Evolutionary conservation across 2,113 vertebrate species (phyloP), one percentile per base, ranked within the genome.

Genomic region (Muntiacus muntjak): DNA sequence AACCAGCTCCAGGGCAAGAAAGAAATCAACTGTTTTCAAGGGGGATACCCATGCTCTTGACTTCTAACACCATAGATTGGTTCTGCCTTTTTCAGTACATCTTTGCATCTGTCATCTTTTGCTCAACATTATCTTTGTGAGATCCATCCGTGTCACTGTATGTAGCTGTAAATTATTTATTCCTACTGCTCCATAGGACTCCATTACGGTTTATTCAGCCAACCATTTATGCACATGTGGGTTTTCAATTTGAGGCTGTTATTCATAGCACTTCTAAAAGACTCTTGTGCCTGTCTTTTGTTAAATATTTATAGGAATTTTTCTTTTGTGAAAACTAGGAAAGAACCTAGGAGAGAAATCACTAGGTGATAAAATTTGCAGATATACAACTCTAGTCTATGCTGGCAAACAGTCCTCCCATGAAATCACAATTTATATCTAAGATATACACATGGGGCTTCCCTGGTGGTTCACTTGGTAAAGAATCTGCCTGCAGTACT

Each of bases 291-390:
- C 16, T 60, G 9, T 45, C 26, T 89, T 36, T 47, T 57, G 30
- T 92, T 89, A 95, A 89, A 84, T 89, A 89, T 78, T 58, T 30
- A 83, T 71, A 45, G 76, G 40, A 5, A 36, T 36, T 62, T 76
- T 86, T 30, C 21, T 85, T 83, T 43, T 33, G 5, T 78, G 47
- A 50, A 50, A 50, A 50, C 47, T 50, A 50, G 47, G 47, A 50
- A 9, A 30, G 40, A n/a, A 55, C 33, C 9, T 89, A 50, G 23
- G 54, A 74, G 52, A 86, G 36, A 89, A 74, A 88, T 21, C 58
- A 64, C 55, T 62, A 50, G 33, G 47, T 64, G 15, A 10, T 55
- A 74, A 50, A 52, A 6, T 45, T 88, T 93, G 8, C 10, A 26
- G 60, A 90, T n/a, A 13, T 16, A 82, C 8, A 43, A 15, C 30